Conservation (phyloP, 2,113 vertebrate species). For the Melanocharis versteri region DNA sequence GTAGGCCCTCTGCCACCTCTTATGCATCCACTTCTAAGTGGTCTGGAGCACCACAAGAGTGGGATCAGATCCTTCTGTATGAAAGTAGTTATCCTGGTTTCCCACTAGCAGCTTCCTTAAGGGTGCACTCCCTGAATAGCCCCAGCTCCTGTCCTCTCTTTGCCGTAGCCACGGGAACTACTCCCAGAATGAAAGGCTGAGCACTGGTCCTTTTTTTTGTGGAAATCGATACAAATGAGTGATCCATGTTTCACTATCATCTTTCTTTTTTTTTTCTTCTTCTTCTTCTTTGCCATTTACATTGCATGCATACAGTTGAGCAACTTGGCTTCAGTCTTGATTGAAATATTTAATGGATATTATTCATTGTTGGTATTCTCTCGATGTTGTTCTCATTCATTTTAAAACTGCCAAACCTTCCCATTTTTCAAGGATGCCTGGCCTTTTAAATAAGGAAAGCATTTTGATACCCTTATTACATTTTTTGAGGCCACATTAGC, state of each 20-base stretch:
- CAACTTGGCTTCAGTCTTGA: constrained; percentile 67
- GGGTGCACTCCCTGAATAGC: neutral
- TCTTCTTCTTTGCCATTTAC: constrained; percentile 50
- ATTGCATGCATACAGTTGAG: constrained; percentile 59
- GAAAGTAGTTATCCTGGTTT: neutral
- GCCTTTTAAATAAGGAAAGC: constrained; percentile 74
- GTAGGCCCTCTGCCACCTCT: neutral
- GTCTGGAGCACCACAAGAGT: neutral
- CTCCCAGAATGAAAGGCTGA: neutral
- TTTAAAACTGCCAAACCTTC: constrained; percentile 67
- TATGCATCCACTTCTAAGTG: neutral
- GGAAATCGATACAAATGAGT: neutral
- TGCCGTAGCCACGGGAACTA: fast-evolving
- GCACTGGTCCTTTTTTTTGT: neutral
- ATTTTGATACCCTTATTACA: constrained; percentile 68
- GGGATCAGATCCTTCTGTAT: neutral
- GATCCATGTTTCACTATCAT: constrained; percentile 35
- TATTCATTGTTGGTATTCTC: constrained; percentile 64
- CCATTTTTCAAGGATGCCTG: constrained; percentile 65
- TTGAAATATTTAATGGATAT: constrained; percentile 69
- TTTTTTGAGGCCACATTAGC: constrained; percentile 63
- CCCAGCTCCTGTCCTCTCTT: neutral
- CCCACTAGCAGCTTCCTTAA: neutral
- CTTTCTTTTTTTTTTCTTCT: neutral
- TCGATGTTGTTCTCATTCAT: constrained; percentile 57